Evolutionary conservation across 2,888 invertebrate species (phyloP), one percentile per base, ranked within the genome.

Genomic region (Adineta ricciae): DNA sequence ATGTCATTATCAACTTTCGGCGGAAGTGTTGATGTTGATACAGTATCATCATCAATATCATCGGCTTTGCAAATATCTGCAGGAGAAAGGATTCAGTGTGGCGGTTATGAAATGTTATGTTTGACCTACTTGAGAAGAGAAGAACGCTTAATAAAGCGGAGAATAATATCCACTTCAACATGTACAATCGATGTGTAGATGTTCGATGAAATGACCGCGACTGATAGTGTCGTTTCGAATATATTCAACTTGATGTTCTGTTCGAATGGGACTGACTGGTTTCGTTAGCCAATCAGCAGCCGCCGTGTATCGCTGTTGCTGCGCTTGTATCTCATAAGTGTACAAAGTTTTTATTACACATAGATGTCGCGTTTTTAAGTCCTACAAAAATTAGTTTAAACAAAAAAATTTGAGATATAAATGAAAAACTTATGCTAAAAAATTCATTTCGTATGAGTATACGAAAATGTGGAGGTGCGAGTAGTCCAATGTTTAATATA

Each of bases 1-100:
- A 96, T 91, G 90, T 96, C 94, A 52, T 93, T 92, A 84, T 95
- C 94, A 11, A 90, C 88, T 50, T 86, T 88, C 38, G 87, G 88
- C 46, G 87, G 87, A 46, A 24, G 7, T 83, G 85, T 56, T 85
- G 49, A 86, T n/a, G 86, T 86, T 19, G 87, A 87, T 32, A 89
- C 89, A 52, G 87, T 87, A 56, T 87, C 88, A 85, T 88, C 89
- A 83, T 88, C 88, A 46, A 87, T 87, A 85, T 88, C 89, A 83
- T 88, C 88, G 38, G 87, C 87, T 50, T 83, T 50, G 38, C 83
- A 46, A 5, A 41, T 50, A 36, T 32, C 50, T 50, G 16, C 24
- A 38, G n/a, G n/a, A n/a, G n/a, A n/a, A n/a, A n/a, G n/a, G n/a
- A n/a, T n/a, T n/a, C n/a, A n/a, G 14, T 73, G 16, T 49, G 14